Conservation (phyloP, 2,113 vertebrate genomes). For the Syrmaticus mikado region DNA sequence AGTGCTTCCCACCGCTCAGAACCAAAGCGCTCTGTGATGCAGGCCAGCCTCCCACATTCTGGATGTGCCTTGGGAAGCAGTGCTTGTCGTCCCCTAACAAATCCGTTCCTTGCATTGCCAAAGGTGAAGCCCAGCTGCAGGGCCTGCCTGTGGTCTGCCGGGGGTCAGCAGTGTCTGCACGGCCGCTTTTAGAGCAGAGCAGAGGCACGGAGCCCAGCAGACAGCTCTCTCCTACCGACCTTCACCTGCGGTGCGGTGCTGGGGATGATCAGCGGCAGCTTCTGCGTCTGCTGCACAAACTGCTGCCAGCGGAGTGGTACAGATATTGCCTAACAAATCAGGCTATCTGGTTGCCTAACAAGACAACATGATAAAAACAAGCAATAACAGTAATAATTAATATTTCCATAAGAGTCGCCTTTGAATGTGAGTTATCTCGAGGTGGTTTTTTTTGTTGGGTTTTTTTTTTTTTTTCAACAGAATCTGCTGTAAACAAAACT, state of each 20-base stretch:
- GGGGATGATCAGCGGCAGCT: neutral
- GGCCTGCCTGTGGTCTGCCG: neutral
- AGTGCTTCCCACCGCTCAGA: neutral
- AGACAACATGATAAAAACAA: neutral
- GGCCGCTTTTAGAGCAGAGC: too few species aligned
- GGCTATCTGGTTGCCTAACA: neutral
- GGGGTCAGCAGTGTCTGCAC: neutral
- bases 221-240: neutral
- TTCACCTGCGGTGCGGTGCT: fast-evolving
- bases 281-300: fast-evolving
- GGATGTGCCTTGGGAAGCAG: too few species aligned
- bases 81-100: too few species aligned
- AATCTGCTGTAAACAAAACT: neutral
- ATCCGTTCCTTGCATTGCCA: too few species aligned
- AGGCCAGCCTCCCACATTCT: too few species aligned
- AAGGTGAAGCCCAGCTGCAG: neutral
- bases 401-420: neutral
- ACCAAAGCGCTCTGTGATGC: too few species aligned
- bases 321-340: neutral
- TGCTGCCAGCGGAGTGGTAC: neutral
- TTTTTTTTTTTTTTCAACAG: neutral
- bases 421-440: neutral
- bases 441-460: neutral
- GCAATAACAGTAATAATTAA: neutral
- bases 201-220: fast-evolving